Evolutionary conservation across 2,888 invertebrate genomes (phyloP).

Genomic region (Diaprepes abbreviatus): DNA sequence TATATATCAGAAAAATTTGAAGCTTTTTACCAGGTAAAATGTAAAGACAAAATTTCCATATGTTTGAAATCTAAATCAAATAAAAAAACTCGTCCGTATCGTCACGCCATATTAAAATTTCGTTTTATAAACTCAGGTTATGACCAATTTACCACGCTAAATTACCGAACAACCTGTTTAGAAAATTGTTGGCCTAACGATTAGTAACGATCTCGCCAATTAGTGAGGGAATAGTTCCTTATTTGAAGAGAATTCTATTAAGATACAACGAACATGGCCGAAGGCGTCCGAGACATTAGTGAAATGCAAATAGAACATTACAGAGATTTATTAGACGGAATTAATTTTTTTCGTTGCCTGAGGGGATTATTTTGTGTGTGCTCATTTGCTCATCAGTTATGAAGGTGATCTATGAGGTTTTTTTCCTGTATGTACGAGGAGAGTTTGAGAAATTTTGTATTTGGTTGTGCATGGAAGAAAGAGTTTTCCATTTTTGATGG

Average conservation of each 20-base stretch:
- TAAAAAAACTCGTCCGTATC: too few relatives aligned
- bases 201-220: conserved; percentile 23
- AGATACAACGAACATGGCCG: conserved; percentile 33
- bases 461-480: too few relatives aligned
- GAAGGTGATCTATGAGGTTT: conserved; percentile 2
- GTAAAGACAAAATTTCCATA: too few relatives aligned
- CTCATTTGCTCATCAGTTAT: background rate
- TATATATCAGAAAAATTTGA: too few relatives aligned
- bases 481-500: too few relatives aligned
- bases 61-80: too few relatives aligned
- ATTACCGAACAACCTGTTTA: conserved; percentile 20
- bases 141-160: conserved; percentile 27
- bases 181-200: conserved; percentile 17
- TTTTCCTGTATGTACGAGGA: background rate
- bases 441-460: background rate
- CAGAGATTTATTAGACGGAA: conserved; percentile 31
- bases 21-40: too few relatives aligned
- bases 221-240: conserved; percentile 31
- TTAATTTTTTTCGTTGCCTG: conserved; percentile 28
- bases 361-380: conserved; percentile 9
- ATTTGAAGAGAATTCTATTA: conserved; percentile 44
- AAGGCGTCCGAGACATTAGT: conserved; percentile 21
- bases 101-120: too few relatives aligned
- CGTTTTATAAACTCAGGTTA: background rate
- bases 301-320: conserved; percentile 43